Conservation (phyloP, 2,797 vertebrate genomes). For the Rhynchonycteris naso region DNA sequence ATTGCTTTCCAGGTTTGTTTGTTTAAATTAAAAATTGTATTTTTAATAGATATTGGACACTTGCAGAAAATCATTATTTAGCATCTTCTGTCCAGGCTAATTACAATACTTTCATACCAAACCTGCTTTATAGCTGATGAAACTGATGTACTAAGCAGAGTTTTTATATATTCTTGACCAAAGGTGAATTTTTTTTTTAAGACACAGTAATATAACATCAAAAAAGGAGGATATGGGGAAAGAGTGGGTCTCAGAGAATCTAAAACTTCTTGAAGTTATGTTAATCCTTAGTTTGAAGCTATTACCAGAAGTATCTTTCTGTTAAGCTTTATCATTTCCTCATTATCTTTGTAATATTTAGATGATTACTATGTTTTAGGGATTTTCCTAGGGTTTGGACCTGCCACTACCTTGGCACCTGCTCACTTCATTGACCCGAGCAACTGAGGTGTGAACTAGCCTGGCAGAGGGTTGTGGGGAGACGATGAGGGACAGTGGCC, state of each 20-base stretch:
- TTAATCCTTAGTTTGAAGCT: neutral
- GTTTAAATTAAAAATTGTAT: constrained; percentile 7
- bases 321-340: neutral
- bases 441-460: neutral
- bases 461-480: neutral
- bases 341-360: constrained; percentile 8
- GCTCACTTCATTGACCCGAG: neutral
- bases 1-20: neutral
- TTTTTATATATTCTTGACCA: neutral
- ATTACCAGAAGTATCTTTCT: neutral
- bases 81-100: neutral
- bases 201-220: neutral
- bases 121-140: neutral
- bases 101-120: neutral
- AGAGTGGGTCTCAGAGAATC: neutral
- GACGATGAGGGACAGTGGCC: neutral
- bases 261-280: neutral
- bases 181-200: neutral
- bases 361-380: neutral
- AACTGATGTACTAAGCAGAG: neutral
- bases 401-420: neutral
- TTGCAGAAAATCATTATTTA: constrained; percentile 1
- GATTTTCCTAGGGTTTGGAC: neutral
- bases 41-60: constrained; percentile 13
- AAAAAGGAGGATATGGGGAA: neutral